phyloP scores from a whole-genome alignment of 2,888 invertebrate genomes.

The Metellina segmentata region DNA sequence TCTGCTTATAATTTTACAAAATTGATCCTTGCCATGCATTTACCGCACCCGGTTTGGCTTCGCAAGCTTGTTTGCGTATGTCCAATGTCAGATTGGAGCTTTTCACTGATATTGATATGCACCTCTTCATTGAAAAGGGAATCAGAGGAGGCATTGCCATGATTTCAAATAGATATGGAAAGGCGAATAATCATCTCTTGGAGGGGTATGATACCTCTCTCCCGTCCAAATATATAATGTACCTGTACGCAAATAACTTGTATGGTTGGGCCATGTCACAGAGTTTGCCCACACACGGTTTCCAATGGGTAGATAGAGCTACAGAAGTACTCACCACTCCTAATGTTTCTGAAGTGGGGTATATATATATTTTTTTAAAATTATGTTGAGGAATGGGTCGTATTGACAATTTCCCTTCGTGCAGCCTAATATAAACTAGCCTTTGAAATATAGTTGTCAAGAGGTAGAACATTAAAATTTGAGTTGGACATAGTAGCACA shows the following conservation, averaged over 20 bases:
- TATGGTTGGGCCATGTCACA: conserved; percentile 64
- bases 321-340: conserved; percentile 1
- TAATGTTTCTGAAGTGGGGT: conserved; percentile 6
- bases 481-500: too few species aligned
- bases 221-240: conserved; percentile 28
- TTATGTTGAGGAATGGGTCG: too few species aligned
- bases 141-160: conserved; percentile 1
- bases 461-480: too few species aligned
- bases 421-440: too few species aligned
- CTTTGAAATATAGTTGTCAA: too few species aligned
- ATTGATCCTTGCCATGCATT: not conserved
- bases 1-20: not conserved
- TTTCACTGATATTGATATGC: not conserved
- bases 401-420: too few species aligned
- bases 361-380: too few species aligned
- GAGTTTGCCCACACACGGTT: conserved; percentile 56
- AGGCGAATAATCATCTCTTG: conserved; percentile 23
- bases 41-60: not conserved
- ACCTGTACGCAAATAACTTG: conserved; percentile 66
- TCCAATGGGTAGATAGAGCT: conserved; percentile 8
- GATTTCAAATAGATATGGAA: not conserved
- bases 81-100: not conserved
- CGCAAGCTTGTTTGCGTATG: not conserved
- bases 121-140: conserved; percentile 7
- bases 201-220: not conserved